These are phyloP conservation scores for Cecidostiba fungosa DNA, from an alignment of 2,888 invertebrate species.

Conservation along the genomic window DNA sequence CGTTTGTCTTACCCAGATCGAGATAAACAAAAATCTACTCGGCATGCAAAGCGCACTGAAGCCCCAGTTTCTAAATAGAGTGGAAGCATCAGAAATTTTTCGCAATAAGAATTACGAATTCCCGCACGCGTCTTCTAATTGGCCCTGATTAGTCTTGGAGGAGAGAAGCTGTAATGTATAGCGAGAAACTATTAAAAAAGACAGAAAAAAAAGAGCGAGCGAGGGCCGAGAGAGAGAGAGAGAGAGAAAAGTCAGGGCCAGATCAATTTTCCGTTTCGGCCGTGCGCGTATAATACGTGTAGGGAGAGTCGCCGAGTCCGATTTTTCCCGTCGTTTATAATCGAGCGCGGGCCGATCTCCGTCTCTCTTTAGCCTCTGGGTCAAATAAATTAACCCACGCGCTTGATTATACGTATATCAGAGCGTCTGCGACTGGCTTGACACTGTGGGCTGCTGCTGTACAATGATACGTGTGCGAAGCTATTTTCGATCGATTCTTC, in stretches of 20 bases:
- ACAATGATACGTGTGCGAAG: neutral
- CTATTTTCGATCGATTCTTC: too few species aligned
- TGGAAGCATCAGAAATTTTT: neutral
- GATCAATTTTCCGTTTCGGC: constrained; percentile 44
- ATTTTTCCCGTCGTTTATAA: neutral
- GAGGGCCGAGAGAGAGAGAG: too few species aligned
- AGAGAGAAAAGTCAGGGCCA: constrained; percentile 47
- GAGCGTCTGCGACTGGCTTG: constrained; percentile 40
- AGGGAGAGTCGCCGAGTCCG: neutral
- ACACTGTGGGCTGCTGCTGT: neutral
- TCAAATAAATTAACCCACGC: constrained; percentile 77
- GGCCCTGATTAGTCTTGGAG: neutral
- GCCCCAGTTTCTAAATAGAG: neutral
- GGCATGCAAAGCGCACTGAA: neutral
- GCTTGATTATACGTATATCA: constrained; percentile 49
- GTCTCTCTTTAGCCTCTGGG: constrained; percentile 64
- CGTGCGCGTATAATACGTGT: neutral
- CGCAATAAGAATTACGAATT: neutral
- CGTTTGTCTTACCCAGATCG: too few species aligned
- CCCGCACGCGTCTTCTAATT: neutral
- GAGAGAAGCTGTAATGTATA: too few species aligned
- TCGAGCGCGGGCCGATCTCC: constrained; percentile 29
- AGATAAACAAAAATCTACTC: too few species aligned
- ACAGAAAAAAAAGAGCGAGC: neutral
- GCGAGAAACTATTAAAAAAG: constrained; percentile 11